Evolutionary conservation across 2,113 vertebrate genomes (phyloP), one percentile per base, ranked within the genome.

Genomic region (Heterochromis multidens): DNA sequence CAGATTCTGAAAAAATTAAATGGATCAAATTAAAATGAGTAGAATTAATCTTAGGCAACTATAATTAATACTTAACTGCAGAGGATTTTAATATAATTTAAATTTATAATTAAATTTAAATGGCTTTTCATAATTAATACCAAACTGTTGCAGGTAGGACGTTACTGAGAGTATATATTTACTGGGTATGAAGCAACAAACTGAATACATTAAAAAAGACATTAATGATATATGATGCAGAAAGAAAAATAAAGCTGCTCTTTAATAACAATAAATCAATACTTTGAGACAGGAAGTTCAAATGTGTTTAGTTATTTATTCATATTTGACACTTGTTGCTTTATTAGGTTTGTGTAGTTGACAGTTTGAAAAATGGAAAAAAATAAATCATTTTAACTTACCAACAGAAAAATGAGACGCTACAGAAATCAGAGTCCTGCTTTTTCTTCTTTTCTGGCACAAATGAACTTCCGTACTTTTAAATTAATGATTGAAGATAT

Each of bases 341-440:
- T 63, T 3, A 40, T 40, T 3, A 40, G 11, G 7, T 40, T 40
- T 40, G 11, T 40, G 37, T 12, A 12, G 1, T 40, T 40, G 11
- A 40, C 2, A 5, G 13, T 16, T 2, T 40, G 37, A 40, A 40
- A 40, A 40, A 46, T 0, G 12, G 7, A 27, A 27, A 67, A 3
- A 29, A 61, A 4, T 16, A 25, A 2, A 46, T 27, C 3, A 27
- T 10, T 40, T 40, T 40, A 19, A 46, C 27, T 17, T 67, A 25
- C 40, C n/a, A 67, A 35, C 33, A 35, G 7, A 46, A 72, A 49
- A 19, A 27, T 0, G 0, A 72, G 23, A 72, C 7, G 5, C 40
- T 70, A 27, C 65, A n/a, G n/a, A n/a, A n/a, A n/a, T n/a, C n/a
- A n/a, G n/a, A n/a, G n/a, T n/a, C n/a, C n/a, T n/a, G n/a, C n/a